Base-by-base conservation (phyloP, 2,113 vertebrate genomes). In the Odocoileus hemionus region DNA sequence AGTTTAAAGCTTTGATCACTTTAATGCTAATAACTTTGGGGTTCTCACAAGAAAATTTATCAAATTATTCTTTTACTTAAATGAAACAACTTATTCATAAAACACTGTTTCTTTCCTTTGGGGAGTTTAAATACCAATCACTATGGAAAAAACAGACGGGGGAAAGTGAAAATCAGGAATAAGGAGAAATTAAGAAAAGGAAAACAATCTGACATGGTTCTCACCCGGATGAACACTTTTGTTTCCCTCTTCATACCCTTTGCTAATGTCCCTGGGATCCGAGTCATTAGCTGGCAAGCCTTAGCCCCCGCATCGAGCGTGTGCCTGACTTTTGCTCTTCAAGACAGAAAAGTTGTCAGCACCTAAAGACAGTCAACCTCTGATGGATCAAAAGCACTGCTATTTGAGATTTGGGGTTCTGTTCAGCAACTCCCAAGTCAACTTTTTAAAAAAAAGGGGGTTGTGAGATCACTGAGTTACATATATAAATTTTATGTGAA, bases 91-190 rank as follows among this genome's bases (percentile, higher is more conserved):
- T 91, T 64, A 23, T 43, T 47, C 26, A 61, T 21, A n/a, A 10
- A 93, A 64, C 47, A 82, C 19, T 95, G 50, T 58, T 89, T 36
- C 30, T 61, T 98, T 67, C 16, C 28, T 60, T 76, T 61, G 80
- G 78, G 55, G 64, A 45, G n/a, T 93, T 89, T 95, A 94, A 95
- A 94, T 95, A 33, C 55, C 85, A 90, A 26, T 87, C 74, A 4
- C 50, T 60, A 4, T 78, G 54, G 57, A n/a, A 74, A 61, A 97
- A 96, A 78, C 60, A 92, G 58, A 70, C 78, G 67, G 50, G 6
- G 7, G 14, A n/a, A n/a, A 55, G 33, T 61, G 43, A 78, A 89
- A 86, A 36, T 67, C 55, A 36, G 84, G 79, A 89, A 57, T 28
- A 33, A 45, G 6, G 26, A 30, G 43, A 61, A 61, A 47, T 80